Conservation (phyloP, 2,888 invertebrate genomes). For the Rosalia funebris region DNA sequence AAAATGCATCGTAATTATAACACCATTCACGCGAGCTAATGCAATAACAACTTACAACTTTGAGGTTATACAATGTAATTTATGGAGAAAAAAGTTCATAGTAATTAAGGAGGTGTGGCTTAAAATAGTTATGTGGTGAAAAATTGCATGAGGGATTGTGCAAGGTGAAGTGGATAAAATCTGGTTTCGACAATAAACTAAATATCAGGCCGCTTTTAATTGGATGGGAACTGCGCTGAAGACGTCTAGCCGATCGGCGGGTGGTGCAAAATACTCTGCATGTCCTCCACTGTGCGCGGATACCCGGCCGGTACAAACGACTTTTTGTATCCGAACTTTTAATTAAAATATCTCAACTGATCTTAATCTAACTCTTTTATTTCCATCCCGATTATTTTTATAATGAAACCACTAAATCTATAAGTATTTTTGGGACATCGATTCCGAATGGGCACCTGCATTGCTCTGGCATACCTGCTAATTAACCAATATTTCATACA, state of each 20-base stretch:
- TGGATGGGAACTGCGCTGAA: slow-evolving; percentile 60
- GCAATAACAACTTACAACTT: too few relatives aligned
- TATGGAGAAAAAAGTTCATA: slow-evolving; percentile 9
- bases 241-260: slow-evolving; percentile 57
- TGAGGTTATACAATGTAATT: neutral
- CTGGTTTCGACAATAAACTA: slow-evolving; percentile 62
- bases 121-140: slow-evolving; percentile 18
- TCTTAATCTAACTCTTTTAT: slow-evolving; percentile 56
- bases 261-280: slow-evolving; percentile 60
- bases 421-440: slow-evolving; percentile 41
- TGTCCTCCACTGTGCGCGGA: slow-evolving; percentile 30
- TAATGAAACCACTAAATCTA: slow-evolving; percentile 54
- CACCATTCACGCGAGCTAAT: too few relatives aligned
- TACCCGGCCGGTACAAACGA: slow-evolving; percentile 26
- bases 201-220: slow-evolving; percentile 61
- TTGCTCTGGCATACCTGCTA: slow-evolving; percentile 47
- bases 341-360: slow-evolving; percentile 63
- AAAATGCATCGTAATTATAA: too few relatives aligned
- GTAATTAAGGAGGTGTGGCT: slow-evolving; percentile 23
- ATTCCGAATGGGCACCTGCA: slow-evolving; percentile 40
- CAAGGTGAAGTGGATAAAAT: slow-evolving; percentile 55
- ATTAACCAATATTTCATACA: slow-evolving; percentile 50
- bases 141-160: slow-evolving; percentile 36
- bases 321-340: too few relatives aligned
- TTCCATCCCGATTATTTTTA: slow-evolving; percentile 52